Percentiles rank a stretch among this genome's conserved stretches.
Conservation (phyloP, 2,797 vertebrate genomes). For the Hylomyscus alleni region DNA sequence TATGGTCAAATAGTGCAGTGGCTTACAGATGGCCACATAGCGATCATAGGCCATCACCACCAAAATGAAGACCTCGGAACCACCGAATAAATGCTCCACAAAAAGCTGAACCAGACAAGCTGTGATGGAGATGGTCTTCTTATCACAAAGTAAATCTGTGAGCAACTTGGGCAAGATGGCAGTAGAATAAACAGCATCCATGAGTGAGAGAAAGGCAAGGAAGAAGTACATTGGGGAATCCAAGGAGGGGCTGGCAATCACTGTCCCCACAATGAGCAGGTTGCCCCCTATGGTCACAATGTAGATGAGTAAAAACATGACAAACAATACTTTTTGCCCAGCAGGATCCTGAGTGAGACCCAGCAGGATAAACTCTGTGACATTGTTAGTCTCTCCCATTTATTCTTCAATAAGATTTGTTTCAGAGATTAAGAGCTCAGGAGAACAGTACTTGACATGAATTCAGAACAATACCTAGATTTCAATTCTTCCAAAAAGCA, state of each 20-base stretch:
- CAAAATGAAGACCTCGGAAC: conserved; percentile 23
- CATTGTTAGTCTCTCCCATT: conserved; percentile 22
- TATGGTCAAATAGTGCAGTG: conserved; percentile 39
- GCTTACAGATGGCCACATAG: conserved; percentile 58
- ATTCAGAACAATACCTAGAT: not conserved
- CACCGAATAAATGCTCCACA: not conserved
- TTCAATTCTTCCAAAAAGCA: not conserved
- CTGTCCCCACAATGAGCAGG: conserved; percentile 52
- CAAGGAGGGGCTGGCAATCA: not conserved
- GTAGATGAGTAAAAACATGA: conserved; percentile 54
- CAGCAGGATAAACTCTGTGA: conserved; percentile 56
- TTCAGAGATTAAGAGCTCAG: not conserved
- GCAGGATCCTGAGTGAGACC: conserved; percentile 72
- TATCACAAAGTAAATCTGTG: not conserved
- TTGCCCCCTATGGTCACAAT: conserved; percentile 53
- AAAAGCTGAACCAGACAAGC: conserved; percentile 11
- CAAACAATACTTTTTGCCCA: conserved; percentile 53
- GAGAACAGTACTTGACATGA: not conserved
- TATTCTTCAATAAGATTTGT: not conserved
- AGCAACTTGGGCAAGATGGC: conserved; percentile 32
- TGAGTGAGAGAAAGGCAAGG: conserved; percentile 18
- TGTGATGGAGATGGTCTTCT: not conserved
- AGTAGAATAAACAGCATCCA: conserved; percentile 37
- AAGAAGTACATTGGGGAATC: conserved; percentile 48
- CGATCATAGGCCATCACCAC: conserved; percentile 23